These are phyloP conservation scores for Drosophila suboccidentalis DNA, from an alignment of 2,888 invertebrate species.

Conservation along the genomic window DNA sequence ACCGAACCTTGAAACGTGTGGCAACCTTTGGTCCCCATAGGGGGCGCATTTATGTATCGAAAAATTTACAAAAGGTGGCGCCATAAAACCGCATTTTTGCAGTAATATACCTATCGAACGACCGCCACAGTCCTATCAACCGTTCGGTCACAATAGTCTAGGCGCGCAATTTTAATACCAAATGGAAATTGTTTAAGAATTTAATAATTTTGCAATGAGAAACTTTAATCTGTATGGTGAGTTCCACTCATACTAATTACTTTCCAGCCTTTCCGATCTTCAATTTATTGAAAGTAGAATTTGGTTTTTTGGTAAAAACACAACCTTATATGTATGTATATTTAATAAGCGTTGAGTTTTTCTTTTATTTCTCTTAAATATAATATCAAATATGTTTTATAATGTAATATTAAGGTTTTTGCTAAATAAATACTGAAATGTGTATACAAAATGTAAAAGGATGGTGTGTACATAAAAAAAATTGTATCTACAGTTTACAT, in stretches of 20 bases:
- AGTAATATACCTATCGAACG: no score
- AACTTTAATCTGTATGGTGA: neutral
- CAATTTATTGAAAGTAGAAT: conserved; percentile 20
- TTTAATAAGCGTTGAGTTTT: conserved; percentile 77
- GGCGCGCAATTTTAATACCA: no score
- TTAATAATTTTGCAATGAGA: no score
- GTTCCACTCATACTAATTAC: conserved; percentile 14
- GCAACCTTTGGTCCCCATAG: no score
- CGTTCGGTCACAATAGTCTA: no score
- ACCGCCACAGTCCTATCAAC: no score
- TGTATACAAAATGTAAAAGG: conserved; percentile 73
- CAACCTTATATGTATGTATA: conserved; percentile 65
- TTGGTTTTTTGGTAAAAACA: conserved; percentile 62
- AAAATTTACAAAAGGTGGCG: no score
- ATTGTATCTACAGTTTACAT: conserved; percentile 68
- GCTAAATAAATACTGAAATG: conserved; percentile 74
- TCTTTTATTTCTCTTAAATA: conserved; percentile 72
- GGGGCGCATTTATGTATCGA: no score
- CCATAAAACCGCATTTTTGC: no score
- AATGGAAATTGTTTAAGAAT: no score
- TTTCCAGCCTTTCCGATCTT: conserved; percentile 6
- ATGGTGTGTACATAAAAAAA: conserved; percentile 50
- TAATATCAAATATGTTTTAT: conserved; percentile 69
- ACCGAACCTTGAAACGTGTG: no score
- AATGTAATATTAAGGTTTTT: conserved; percentile 53